phyloP scores from a whole-genome alignment of 2,113 vertebrate genomes.

The Pungitius pungitius region DNA sequence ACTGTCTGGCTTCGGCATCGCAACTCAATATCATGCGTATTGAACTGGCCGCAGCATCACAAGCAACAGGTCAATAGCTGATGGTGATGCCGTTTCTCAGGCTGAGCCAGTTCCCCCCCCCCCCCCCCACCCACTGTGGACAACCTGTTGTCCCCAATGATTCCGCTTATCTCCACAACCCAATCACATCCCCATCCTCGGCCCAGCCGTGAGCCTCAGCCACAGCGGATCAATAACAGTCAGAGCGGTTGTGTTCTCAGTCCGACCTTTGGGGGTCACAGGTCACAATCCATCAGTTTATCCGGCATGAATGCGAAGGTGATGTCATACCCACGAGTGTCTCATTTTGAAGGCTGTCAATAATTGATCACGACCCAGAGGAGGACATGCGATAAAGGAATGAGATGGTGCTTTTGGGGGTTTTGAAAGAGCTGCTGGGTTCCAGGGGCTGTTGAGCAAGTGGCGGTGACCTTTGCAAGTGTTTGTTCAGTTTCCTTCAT shows the following conservation, averaged over 20 bases:
- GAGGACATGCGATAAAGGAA: not conserved
- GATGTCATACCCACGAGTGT: slow-evolving; percentile 27
- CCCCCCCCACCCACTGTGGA: no score
- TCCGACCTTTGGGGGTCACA: slow-evolving; percentile 57
- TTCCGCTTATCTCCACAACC: slow-evolving; percentile 53
- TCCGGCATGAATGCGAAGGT: slow-evolving; percentile 17
- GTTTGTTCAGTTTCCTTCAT: slow-evolving; percentile 47
- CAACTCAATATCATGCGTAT: slow-evolving; percentile 76
- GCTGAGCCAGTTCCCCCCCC: slow-evolving; percentile 44
- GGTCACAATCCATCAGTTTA: slow-evolving; percentile 60
- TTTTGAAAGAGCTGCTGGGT: not conserved
- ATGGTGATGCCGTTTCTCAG: slow-evolving; percentile 62
- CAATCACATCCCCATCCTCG: slow-evolving; percentile 54
- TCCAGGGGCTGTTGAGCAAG: slow-evolving; percentile 32
- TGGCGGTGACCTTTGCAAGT: slow-evolving; percentile 42
- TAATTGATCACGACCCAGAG: slow-evolving; percentile 28
- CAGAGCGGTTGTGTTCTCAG: slow-evolving; percentile 53
- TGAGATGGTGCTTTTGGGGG: not conserved
- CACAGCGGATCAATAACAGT: slow-evolving; percentile 67
- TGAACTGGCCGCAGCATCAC: slow-evolving; percentile 68
- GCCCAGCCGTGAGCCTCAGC: slow-evolving; percentile 20
- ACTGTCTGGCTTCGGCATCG: slow-evolving; percentile 57
- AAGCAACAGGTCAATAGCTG: slow-evolving; percentile 80
- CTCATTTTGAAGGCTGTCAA: slow-evolving; percentile 34
- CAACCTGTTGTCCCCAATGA: slow-evolving; percentile 65